These are phyloP conservation scores for Lordiphosa fenestrarum DNA, from an alignment of 2,888 invertebrate genomes.

Conservation along the genomic window DNA sequence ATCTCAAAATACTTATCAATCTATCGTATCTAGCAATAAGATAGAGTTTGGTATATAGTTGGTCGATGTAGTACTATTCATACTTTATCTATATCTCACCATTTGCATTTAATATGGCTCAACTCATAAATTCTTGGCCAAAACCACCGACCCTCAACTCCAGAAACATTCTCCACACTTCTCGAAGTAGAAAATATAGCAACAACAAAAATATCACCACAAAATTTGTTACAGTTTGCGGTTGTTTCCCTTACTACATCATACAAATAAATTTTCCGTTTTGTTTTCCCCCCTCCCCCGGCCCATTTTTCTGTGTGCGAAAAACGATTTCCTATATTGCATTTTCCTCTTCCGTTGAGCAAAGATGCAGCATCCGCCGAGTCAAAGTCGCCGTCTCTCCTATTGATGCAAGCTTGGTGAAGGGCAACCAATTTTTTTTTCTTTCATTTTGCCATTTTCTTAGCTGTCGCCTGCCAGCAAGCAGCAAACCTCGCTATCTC, in stretches of 20 bases:
- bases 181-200: too few species aligned
- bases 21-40: too few species aligned
- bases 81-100: too few species aligned
- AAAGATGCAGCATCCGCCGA: constrained; percentile 76
- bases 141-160: too few species aligned
- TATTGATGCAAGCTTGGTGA: constrained; percentile 38
- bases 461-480: constrained; percentile 24
- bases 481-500: constrained; percentile 20
- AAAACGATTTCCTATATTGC: constrained; percentile 80
- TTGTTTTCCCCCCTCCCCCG: constrained; percentile 30
- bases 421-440: constrained; percentile 16
- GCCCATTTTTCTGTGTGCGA: constrained; percentile 57
- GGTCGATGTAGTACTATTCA: too few species aligned
- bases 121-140: too few species aligned
- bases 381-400: constrained; percentile 29
- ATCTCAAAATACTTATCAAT: too few species aligned
- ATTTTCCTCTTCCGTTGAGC: constrained; percentile 78
- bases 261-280: constrained; percentile 69
- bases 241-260: constrained; percentile 5
- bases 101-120: too few species aligned
- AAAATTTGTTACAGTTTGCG: constrained; percentile 6
- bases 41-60: too few species aligned
- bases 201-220: too few species aligned
- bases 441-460: constrained; percentile 35
- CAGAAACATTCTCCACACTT: too few species aligned